Percentiles rank a stretch among this genome's conserved stretches.
Evolutionary conservation across 2,113 vertebrate genomes (phyloP).

Genomic region (Ophiodon elongatus): DNA sequence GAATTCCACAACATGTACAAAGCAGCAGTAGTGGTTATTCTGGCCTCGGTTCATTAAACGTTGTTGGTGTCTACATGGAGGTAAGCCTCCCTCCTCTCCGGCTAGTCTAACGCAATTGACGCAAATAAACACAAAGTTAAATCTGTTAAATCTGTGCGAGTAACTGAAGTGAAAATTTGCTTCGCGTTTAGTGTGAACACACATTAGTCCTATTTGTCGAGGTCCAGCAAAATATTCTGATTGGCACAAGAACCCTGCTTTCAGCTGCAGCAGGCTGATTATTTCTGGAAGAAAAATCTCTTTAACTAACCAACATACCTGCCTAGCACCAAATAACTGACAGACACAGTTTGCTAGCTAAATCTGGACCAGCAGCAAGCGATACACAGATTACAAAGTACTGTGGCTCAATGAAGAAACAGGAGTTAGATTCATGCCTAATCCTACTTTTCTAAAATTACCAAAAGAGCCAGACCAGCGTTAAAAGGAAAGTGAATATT

Average conservation of each 20-base stretch:
- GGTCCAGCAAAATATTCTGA: neutral
- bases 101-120: too few relatives aligned
- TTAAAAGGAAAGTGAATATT: neutral
- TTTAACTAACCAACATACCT: neutral
- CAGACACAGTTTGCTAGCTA: neutral
- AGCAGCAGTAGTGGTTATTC: too few relatives aligned
- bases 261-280: neutral
- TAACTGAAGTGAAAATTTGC: too few relatives aligned
- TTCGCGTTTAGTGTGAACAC: too few relatives aligned
- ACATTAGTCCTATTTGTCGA: neutral
- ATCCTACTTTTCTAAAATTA: neutral
- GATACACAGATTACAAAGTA: too few relatives aligned
- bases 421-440: neutral
- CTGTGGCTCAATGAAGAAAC: neutral
- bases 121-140: too few relatives aligned
- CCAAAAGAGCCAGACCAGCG: neutral
- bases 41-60: too few relatives aligned
- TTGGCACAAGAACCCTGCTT: neutral
- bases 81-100: too few relatives aligned
- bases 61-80: too few relatives aligned
- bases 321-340: neutral
- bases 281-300: neutral
- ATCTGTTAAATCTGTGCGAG: too few relatives aligned
- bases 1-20: too few relatives aligned
- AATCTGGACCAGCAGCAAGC: neutral